phyloP scores from a whole-genome alignment of 2,888 invertebrate genomes.

The Rhagonycha lutea region DNA sequence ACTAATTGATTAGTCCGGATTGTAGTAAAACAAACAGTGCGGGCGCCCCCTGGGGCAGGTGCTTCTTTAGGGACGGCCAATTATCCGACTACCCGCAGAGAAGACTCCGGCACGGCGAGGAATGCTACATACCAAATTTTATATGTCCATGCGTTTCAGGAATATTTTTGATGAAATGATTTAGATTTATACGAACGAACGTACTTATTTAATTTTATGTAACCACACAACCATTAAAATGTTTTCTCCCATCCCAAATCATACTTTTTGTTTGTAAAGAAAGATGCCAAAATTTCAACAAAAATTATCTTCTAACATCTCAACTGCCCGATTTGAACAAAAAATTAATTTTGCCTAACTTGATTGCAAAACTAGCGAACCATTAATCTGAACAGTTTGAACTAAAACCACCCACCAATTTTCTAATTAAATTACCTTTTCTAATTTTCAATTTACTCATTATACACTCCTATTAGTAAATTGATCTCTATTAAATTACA shows the following conservation, averaged over 20 bases:
- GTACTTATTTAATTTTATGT: neutral
- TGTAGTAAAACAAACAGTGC: slow-evolving; percentile 45
- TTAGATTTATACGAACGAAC: slow-evolving; percentile 17
- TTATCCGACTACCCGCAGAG: slow-evolving; percentile 47
- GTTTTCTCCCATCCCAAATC: neutral
- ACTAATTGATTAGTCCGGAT: slow-evolving; percentile 39
- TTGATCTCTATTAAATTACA: slow-evolving; percentile 16
- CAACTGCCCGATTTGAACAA: neutral
- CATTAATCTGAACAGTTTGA: slow-evolving; percentile 4
- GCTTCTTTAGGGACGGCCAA: slow-evolving; percentile 49
- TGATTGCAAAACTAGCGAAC: slow-evolving; percentile 10
- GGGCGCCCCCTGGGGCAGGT: slow-evolving; percentile 46
- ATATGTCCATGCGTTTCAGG: slow-evolving; percentile 17
- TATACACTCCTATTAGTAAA: slow-evolving; percentile 16
- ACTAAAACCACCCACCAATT: neutral
- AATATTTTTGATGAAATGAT: slow-evolving; percentile 36
- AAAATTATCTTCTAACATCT: neutral
- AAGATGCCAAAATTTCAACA: neutral
- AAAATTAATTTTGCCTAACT: slow-evolving; percentile 6
- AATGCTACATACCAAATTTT: slow-evolving; percentile 27
- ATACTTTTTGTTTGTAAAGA: neutral
- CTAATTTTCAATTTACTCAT: neutral
- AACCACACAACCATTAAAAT: neutral
- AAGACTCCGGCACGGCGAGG: slow-evolving; percentile 47
- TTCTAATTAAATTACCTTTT: neutral